Conservation (phyloP, 2,888 invertebrate species). For the Seladonia tumulorum region DNA sequence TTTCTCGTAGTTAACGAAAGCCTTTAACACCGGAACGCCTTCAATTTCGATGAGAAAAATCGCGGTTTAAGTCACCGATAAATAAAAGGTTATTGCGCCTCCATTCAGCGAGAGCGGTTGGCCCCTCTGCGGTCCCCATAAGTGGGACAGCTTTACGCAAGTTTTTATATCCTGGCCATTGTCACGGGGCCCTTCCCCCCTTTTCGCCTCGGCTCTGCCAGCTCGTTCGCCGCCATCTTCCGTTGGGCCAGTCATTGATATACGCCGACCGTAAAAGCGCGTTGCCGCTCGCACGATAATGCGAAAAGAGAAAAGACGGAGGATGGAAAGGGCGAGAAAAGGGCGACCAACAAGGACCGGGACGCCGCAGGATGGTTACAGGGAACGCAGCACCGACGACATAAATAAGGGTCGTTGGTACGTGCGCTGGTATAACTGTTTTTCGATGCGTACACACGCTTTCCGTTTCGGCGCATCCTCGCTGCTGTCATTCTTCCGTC, state of each 20-base stretch:
- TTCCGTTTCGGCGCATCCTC: conserved; percentile 10
- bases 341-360: conserved; percentile 52
- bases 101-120: conserved; percentile 57
- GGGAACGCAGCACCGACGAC: conserved; percentile 48
- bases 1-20: conserved; percentile 36
- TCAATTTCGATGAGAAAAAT: conserved; percentile 64
- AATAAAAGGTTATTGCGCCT: conserved; percentile 76
- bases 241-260: conserved; percentile 74
- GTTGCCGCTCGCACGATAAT: conserved; percentile 62
- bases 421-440: conserved; percentile 65
- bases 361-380: conserved; percentile 33
- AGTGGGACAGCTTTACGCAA: conserved; percentile 78
- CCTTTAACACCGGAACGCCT: conserved; percentile 49
- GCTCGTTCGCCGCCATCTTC: conserved; percentile 48
- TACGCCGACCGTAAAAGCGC: conserved; percentile 78
- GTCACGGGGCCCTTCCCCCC: conserved; percentile 65
- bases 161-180: conserved; percentile 76
- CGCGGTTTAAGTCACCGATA: conserved; percentile 73
- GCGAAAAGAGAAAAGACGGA: conserved; percentile 48
- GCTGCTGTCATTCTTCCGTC: conserved; percentile 11
- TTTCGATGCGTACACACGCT: conserved; percentile 45
- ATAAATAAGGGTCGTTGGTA: conserved; percentile 70
- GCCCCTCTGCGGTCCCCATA: conserved; percentile 55
- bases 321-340: conserved; percentile 57
- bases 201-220: conserved; percentile 25